Conservation (phyloP, 2,113 vertebrate species). For the Fulica atra region DNA sequence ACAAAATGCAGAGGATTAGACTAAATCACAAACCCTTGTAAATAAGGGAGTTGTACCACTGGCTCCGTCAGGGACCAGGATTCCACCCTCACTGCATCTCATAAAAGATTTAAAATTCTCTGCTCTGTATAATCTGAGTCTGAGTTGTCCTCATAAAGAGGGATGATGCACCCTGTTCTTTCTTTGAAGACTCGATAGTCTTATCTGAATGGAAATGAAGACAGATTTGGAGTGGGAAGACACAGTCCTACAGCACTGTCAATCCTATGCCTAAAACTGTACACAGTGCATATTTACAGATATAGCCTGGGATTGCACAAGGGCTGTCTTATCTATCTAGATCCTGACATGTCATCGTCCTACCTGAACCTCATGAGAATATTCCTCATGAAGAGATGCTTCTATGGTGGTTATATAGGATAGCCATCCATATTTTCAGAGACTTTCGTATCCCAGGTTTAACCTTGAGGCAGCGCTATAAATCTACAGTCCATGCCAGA, state of each 20-base stretch:
- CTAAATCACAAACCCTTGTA: neutral
- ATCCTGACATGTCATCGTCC: neutral
- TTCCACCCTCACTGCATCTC: neutral
- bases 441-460: neutral
- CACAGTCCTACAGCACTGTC: neutral
- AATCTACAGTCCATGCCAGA: neutral
- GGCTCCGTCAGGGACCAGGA: neutral
- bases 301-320: neutral
- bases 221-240: neutral
- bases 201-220: neutral
- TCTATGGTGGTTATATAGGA: neutral
- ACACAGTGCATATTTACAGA: neutral
- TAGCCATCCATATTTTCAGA: neutral
- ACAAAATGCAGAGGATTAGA: neutral
- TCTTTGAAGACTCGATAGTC: neutral
- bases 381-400: neutral
- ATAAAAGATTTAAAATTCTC: neutral
- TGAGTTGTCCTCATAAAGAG: neutral
- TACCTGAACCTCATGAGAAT: neutral
- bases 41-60: neutral
- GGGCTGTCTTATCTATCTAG: rapidly evolving
- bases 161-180: neutral
- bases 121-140: neutral
- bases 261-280: neutral
- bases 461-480: neutral